Conservation (phyloP, 2,113 vertebrate species). For the Cochlearius cochlearius region DNA sequence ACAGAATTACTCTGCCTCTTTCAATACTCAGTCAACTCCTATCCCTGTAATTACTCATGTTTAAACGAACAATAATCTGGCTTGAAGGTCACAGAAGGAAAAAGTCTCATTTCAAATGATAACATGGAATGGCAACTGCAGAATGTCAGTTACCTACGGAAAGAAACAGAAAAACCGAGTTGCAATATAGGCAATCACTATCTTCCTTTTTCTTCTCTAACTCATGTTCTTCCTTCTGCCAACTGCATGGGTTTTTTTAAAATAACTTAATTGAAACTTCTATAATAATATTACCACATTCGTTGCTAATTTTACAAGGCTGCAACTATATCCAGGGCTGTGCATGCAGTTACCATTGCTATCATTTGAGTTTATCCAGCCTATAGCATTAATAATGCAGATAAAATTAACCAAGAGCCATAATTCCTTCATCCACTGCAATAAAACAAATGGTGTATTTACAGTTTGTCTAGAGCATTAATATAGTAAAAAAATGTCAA, state of each 20-base stretch:
- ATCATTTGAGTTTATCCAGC: neutral
- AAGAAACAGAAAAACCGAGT: neutral
- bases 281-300: neutral
- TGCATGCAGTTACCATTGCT: neutral
- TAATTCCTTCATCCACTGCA: neutral
- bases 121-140: neutral
- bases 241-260: neutral
- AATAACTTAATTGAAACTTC: neutral
- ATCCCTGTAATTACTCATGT: neutral
- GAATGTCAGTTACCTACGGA: neutral
- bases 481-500: neutral
- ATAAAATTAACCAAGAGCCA: neutral
- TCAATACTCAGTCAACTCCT: neutral
- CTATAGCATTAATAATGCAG: slow-evolving; percentile 33
- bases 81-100: neutral
- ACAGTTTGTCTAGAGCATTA: slow-evolving; percentile 15
- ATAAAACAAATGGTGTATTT: slow-evolving; percentile 13
- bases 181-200: neutral
- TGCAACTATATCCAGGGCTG: neutral
- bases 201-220: neutral
- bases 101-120: neutral
- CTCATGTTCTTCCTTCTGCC: neutral
- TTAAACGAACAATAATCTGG: neutral
- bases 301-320: neutral
- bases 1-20: neutral